These are phyloP conservation scores for Holocentrus rufus DNA, from an alignment of 2,797 vertebrate genomes.

Conservation along the genomic window DNA sequence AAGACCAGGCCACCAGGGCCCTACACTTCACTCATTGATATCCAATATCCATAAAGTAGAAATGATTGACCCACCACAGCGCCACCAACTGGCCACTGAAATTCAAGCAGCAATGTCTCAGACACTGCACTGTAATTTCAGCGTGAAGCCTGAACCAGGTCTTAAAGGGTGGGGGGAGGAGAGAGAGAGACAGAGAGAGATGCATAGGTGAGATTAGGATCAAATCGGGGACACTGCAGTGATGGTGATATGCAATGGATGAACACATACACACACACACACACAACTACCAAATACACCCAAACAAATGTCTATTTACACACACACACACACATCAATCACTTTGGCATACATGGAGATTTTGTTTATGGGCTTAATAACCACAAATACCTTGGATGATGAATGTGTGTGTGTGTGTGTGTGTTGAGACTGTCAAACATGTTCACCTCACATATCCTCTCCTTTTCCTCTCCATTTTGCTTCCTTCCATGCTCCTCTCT, in stretches of 20 bases:
- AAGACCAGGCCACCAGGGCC: too few species aligned
- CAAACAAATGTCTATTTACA: neutral
- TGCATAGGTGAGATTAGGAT: constrained; percentile 33
- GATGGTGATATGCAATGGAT: too few species aligned
- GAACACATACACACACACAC: neutral
- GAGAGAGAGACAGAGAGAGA: constrained; percentile 4
- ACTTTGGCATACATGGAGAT: neutral
- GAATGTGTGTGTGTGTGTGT: constrained; percentile 11
- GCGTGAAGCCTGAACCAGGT: too few species aligned
- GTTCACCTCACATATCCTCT: neutral
- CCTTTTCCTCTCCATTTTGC: neutral
- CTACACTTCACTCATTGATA: too few species aligned
- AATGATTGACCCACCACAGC: too few species aligned
- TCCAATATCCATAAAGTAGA: too few species aligned
- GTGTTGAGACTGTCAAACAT: constrained; percentile 11
- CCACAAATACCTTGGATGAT: constrained; percentile 37
- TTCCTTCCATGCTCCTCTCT: neutral
- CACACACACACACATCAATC: constrained; percentile 19
- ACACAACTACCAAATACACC: too few species aligned
- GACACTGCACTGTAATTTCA: too few species aligned
- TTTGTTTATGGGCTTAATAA: constrained; percentile 41
- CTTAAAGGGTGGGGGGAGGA: neutral
- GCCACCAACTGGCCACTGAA: too few species aligned
- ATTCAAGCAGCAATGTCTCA: too few species aligned
- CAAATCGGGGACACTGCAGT: too few species aligned